Evolutionary conservation across 2,797 vertebrate species (phyloP), one percentile per base, ranked within the genome.

Genomic region (Muraenolepis orangiensis): DNA sequence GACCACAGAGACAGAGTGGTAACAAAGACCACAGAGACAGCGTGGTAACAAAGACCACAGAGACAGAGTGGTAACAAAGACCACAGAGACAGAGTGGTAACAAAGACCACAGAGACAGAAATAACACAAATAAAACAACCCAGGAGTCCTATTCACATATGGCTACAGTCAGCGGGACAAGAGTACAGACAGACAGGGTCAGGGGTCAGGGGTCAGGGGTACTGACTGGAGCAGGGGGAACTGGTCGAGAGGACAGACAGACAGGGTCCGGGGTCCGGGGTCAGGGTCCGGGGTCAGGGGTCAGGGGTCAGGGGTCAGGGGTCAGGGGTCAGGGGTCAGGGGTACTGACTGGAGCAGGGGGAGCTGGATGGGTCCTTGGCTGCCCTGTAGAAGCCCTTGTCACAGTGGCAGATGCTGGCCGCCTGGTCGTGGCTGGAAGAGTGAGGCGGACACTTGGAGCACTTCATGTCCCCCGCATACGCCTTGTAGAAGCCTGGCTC

Each of bases 221-320:
- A 92, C 98, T 97, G 91, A 99, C 98, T 93, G 92, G 98, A 98
- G 87, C 98, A 99, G 75, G 97, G 95, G 94, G 95, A 96, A 75
- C 94, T 96, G 77, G 97, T n/a, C n/a, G n/a, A n/a, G n/a, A n/a
- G n/a, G n/a, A n/a, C n/a, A n/a, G n/a, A n/a, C n/a, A n/a, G n/a
- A n/a, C n/a, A n/a, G n/a, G n/a, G n/a, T n/a, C n/a, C n/a, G n/a
- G n/a, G n/a, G n/a, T n/a, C n/a, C n/a, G n/a, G n/a, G n/a, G n/a
- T n/a, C n/a, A n/a, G n/a, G n/a, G n/a, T n/a, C n/a, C n/a, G n/a
- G n/a, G n/a, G n/a, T n/a, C n/a, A n/a, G n/a, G n/a, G n/a, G n/a
- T n/a, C n/a, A n/a, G n/a, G n/a, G n/a, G n/a, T n/a, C n/a, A n/a
- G n/a, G n/a, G n/a, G n/a, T n/a, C n/a, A n/a, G n/a, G n/a, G n/a